Conservation (phyloP, 2,113 vertebrate genomes). For the Mus spicilegus region DNA sequence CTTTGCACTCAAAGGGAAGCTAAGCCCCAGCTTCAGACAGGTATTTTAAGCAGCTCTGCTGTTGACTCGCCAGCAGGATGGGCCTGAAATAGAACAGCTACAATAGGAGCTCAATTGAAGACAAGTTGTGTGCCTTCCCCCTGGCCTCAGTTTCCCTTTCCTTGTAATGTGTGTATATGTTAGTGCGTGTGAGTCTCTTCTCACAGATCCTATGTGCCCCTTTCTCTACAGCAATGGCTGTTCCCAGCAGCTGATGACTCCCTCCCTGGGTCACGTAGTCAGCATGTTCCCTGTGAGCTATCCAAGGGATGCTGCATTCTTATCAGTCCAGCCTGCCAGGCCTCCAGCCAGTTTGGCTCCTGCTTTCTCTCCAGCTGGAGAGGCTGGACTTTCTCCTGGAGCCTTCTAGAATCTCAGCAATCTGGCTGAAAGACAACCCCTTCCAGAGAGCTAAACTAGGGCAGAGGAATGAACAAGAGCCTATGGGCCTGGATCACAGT, state of each 20-base stretch:
- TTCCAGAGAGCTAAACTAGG: neutral
- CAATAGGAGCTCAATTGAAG: slow-evolving; percentile 19
- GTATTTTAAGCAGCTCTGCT: slow-evolving; percentile 77
- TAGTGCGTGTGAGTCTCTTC: neutral
- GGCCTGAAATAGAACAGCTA: slow-evolving; percentile 68
- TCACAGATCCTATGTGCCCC: fast-evolving
- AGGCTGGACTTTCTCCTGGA: slow-evolving; percentile 51
- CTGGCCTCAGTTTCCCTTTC: slow-evolving; percentile 38
- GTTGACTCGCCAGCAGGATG: slow-evolving; percentile 40
- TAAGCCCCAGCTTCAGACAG: slow-evolving; percentile 45
- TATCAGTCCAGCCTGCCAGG: slow-evolving; percentile 48
- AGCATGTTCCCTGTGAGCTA: neutral
- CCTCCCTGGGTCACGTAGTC: neutral
- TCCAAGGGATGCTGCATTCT: neutral
- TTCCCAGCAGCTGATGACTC: neutral
- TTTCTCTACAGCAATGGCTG: neutral
- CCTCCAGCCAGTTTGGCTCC: slow-evolving; percentile 66
- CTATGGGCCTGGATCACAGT: neutral
- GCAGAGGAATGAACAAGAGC: neutral
- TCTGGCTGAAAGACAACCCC: slow-evolving; percentile 35
- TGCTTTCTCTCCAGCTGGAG: slow-evolving; percentile 57
- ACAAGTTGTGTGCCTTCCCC: neutral
- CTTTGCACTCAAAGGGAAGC: neutral
- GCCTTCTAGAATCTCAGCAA: slow-evolving; percentile 63
- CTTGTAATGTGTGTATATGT: fast-evolving